Percentiles rank a stretch among this genome's conserved stretches.
Evolutionary conservation across 2,888 invertebrate genomes (phyloP).

Genomic region (Cheilosia scutellata): DNA sequence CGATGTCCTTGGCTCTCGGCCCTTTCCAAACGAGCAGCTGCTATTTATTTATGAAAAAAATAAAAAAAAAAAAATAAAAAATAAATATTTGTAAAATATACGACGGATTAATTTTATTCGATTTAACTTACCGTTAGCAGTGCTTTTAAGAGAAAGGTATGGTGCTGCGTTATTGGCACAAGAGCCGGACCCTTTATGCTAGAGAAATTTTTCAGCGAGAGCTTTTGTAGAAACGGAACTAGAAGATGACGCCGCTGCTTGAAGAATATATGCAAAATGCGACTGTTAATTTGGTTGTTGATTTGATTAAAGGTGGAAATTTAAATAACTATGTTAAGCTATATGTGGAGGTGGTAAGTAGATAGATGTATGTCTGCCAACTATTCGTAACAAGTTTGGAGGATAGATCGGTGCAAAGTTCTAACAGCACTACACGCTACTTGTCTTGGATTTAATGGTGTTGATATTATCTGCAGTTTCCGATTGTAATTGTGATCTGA

Average conservation of each 20-base stretch:
- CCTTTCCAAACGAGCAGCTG: conserved; percentile 75
- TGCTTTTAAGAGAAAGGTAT: conserved; percentile 76
- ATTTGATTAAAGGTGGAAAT: background rate
- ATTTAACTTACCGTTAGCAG: conserved; percentile 70
- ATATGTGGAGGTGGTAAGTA: too few species aligned
- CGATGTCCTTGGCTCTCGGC: conserved; percentile 78
- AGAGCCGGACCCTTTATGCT: conserved; percentile 84
- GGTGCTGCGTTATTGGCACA: conserved; percentile 79
- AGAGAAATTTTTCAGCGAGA: conserved; percentile 83
- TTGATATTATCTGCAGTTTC: too few species aligned
- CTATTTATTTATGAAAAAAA: conserved; percentile 4
- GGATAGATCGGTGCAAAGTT: too few species aligned
- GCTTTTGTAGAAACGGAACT: conserved; percentile 85
- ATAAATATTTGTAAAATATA: background rate
- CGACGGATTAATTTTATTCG: background rate
- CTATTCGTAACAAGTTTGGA: too few species aligned
- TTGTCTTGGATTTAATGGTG: too few species aligned
- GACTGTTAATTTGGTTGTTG: background rate
- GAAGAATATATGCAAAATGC: conserved; percentile 56
- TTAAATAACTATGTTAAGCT: background rate
- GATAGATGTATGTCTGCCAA: too few species aligned
- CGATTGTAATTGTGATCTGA: too few species aligned
- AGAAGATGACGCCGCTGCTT: conserved; percentile 84
- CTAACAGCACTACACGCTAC: too few species aligned
- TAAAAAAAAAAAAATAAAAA: background rate